Evolutionary conservation across 1,140 invertebrate genomes (phyloP), one percentile per base, ranked within the genome.

Genomic region (Sycobia sp.): DNA sequence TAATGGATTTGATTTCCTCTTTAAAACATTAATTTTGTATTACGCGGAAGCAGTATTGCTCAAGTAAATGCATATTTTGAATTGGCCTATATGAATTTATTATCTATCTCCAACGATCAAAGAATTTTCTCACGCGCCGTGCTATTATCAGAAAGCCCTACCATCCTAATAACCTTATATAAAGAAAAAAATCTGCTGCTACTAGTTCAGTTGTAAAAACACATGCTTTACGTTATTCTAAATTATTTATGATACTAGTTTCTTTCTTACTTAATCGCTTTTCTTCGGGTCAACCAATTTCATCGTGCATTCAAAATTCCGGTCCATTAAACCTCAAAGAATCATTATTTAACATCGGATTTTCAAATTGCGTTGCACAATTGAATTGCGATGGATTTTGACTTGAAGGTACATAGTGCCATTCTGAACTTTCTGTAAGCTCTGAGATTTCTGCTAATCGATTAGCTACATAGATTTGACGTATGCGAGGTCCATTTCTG

Each of bases 371-470:
- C 1, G 73, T 76, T 4, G 62, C 73, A 1, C 70, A n/a, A n/a
- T n/a, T n/a, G n/a, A n/a, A n/a, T n/a, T n/a, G n/a, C n/a, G n/a
- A n/a, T n/a, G n/a, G n/a, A n/a, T n/a, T n/a, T n/a, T n/a, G n/a
- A n/a, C n/a, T n/a, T n/a, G n/a, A n/a, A n/a, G n/a, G n/a, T n/a
- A n/a, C n/a, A n/a, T n/a, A n/a, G n/a, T 66, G 59, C 73, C 74
- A 80, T 43, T 71, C 69, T 1, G n/a, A 18, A 1, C 55, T 44
- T 7, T 29, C 44, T 0, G 75, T 70, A 1, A 71, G 23, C 32
- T 79, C 72, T 25, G 67, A 59, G 1, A 76, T 76, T 62, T 78
- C 70, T 0, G 67, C 75, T 0, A 76, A 39, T 0, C 76, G 65
- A 49, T 73, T 62, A 1, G 73, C 69, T 3, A 69, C 68, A 41